These are phyloP conservation scores for mouse (Mus musculus) DNA, from an alignment of 2,113 vertebrate species.

Conservation along the genomic window DNA sequence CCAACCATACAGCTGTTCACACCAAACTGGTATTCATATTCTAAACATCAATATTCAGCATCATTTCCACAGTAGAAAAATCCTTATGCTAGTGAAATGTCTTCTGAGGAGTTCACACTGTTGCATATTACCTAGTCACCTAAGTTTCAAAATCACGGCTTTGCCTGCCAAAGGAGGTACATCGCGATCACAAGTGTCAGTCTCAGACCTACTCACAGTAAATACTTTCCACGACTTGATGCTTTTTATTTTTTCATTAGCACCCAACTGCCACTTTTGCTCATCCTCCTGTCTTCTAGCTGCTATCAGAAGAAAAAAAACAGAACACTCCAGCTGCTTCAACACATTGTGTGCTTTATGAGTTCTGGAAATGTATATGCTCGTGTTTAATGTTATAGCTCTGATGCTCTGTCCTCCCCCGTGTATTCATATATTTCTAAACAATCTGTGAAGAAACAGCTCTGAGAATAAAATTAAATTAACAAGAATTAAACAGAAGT, in stretches of 20 bases:
- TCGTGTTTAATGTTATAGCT: conserved; percentile 19
- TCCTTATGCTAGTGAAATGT: not conserved
- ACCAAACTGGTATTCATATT: not conserved
- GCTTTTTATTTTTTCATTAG: conserved; percentile 41
- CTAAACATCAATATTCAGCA: not conserved
- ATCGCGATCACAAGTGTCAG: conserved; percentile 13
- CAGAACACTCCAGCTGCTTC: conserved; percentile 61
- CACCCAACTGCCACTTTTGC: conserved; percentile 45
- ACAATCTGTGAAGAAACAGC: conserved; percentile 61
- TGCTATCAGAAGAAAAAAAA: conserved; percentile 28
- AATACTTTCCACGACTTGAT: conserved; percentile 51
- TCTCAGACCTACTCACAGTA: conserved; percentile 39
- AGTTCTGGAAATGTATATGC: conserved; percentile 13
- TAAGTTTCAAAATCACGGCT: conserved; percentile 21
- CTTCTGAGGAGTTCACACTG: not conserved
- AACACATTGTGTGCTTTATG: conserved; percentile 13
- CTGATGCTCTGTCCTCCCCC: conserved; percentile 3
- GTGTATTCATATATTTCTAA: conserved; percentile 60
- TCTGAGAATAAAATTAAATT: conserved; percentile 66
- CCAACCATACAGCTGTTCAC: not conserved
- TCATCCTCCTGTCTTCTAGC: conserved; percentile 33
- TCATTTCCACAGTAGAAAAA: not conserved
- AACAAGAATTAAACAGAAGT: conserved; percentile 64
- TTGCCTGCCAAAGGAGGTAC: conserved; percentile 13
- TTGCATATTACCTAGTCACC: not conserved